Evolutionary conservation across 92 coral and sea anemone genomes (phyloP).

Genomic region (Epizoanthus fatuus): DNA sequence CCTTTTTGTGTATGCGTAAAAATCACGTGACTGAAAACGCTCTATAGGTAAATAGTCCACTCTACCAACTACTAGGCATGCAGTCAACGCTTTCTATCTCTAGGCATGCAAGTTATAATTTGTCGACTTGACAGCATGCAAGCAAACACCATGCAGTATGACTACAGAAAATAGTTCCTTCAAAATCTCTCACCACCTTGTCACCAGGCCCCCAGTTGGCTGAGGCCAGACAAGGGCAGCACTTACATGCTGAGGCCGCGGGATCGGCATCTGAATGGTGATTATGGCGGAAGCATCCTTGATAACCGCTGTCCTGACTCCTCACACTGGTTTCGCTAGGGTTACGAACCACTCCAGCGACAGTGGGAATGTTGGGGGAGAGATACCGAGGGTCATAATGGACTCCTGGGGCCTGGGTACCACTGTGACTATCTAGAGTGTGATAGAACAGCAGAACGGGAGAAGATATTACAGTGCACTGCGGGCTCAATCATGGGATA

Average conservation of each 20-base stretch:
- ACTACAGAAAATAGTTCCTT: neutral
- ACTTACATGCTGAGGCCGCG: conserved; percentile 44
- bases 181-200: neutral
- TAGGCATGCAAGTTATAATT: conserved; percentile 27
- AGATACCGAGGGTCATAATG: conserved; percentile 76
- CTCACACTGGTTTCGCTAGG: conserved; percentile 87
- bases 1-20: no score
- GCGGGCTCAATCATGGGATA: neutral
- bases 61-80: conserved; percentile 4
- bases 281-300: conserved; percentile 61
- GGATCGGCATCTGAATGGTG: conserved; percentile 28
- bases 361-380: conserved; percentile 84
- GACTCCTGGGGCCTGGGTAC: conserved; percentile 41
- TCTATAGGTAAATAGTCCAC: neutral
- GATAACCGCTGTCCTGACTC: conserved; percentile 89
- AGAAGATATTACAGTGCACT: conserved; percentile 1
- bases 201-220: conserved; percentile 21
- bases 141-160: neutral
- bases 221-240: conserved; percentile 27
- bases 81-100: neutral
- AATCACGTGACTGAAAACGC: no score
- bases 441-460: conserved; percentile 37
- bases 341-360: conserved; percentile 68
- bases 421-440: conserved; percentile 70
- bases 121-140: neutral